Evolutionary conservation across 2,888 invertebrate species (phyloP), one percentile per base, ranked within the genome.

Genomic region (Platycnemis pennipes): DNA sequence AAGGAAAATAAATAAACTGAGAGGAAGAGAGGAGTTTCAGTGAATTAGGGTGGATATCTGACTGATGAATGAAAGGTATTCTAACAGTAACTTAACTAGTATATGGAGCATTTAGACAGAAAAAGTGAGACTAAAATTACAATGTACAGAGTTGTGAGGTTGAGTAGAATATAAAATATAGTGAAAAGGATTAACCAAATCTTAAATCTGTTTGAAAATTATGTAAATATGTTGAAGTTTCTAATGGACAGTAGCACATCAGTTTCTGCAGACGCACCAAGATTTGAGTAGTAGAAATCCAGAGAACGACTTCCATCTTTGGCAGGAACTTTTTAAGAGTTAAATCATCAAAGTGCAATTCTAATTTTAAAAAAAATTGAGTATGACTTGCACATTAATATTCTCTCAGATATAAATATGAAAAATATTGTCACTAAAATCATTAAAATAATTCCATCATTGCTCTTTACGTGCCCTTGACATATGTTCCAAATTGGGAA

Each of bases 91-190:
- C 85, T 53, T 46, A 22, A 45, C 85, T 45, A 11, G 19, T 85
- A 85, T 26, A 94, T 53, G 85, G 46, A 91, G 56, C 91, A 89
- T 91, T 56, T 63, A 91, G n/a, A 37, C 26, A 53, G 44, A 85
- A 86, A 26, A 86, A 46, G 49, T 94, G 85, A 37, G 94, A 94
- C 91, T 95, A 95, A 95, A 95, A 94, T 95, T 95, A 94, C 94
- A 88, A 94, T 88, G 94, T 94, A 94, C 94, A 94, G 94, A 94
- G 86, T 96, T 63, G 49, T 88, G 49, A 46, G n/a, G 85, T 16
- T 77, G 94, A 45, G 49, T 44, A n/a, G 94, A 31, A 89, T 77
- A 94, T 95, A 94, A 95, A 86, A 91, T 94, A 94, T 94, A 94
- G 87, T 88, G 94, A 94, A 91, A 31, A 85, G 37, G 22, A 94